phyloP scores from a whole-genome alignment of 2,797 vertebrate genomes.

The Psittacula derbiana region DNA sequence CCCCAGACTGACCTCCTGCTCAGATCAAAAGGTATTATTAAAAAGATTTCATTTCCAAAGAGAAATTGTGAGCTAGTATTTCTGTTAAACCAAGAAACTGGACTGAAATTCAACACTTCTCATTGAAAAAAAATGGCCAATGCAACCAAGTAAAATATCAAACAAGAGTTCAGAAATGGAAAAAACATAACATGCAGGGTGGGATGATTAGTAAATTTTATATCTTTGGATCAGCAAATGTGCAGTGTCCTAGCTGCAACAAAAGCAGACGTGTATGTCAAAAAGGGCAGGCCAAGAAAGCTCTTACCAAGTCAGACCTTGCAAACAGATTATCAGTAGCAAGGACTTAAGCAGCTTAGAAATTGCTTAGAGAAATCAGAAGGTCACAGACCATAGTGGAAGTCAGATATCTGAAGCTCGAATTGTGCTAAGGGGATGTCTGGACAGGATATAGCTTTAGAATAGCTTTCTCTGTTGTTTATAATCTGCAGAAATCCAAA shows the following conservation, averaged over 20 bases:
- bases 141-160: not conserved
- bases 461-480: not conserved
- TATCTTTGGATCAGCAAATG: not conserved
- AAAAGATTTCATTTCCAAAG: not conserved
- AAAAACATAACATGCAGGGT: not conserved
- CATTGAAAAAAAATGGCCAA: not conserved
- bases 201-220: not conserved
- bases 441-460: not conserved
- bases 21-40: not conserved
- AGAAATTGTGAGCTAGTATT: not conserved
- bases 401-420: not conserved
- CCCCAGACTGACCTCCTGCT: not conserved
- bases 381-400: not conserved
- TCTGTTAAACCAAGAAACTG: not conserved
- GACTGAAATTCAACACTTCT: not conserved
- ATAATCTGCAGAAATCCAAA: not conserved
- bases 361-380: not conserved
- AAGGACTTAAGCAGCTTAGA: conserved; percentile 3
- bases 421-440: not conserved
- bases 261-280: not conserved
- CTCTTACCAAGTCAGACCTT: not conserved
- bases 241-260: not conserved
- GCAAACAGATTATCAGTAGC: not conserved
- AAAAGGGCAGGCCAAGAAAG: not conserved
- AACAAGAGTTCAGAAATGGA: not conserved